Evolutionary conservation across 1,140 invertebrate genomes (phyloP), one percentile per base, ranked within the genome.

Genomic region (Telenomus remus): DNA sequence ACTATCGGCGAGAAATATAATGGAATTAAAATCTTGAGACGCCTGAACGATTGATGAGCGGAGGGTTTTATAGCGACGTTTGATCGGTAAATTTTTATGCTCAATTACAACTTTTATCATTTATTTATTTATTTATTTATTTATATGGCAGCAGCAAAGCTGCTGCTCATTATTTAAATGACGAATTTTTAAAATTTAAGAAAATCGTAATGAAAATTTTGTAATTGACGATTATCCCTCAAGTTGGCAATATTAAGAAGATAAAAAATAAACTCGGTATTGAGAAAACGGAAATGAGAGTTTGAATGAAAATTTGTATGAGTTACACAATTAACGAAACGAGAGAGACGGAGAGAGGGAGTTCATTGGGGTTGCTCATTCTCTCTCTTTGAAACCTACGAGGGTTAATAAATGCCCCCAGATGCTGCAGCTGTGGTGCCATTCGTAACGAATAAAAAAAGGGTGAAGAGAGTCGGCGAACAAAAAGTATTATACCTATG

Each of bases 361-460:
- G 42, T 72, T 57, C 44, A 72, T 64, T 64, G 54, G 42, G 59
- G 1, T 27, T 1, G 19, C 19, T 27, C n/a, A n/a, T n/a, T n/a
- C 42, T 64, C 54, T 53, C 48, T 44, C 51, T 19, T 65, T 59
- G 35, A 72, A 60, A 27, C 1, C 69, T 60, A 54, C 46, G 60
- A 65, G 69, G 69, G 69, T 72, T 72, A 72, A 72, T 65, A 72
- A 72, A 65, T 59, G 55, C 60, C 46, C 19, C 51, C 69, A 65
- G 69, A 72, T 72, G 69, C 48, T 54, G 60, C 69, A 65, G 69
- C 69, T 72, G 69, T 59, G 69, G 60, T 59, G 59, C 54, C 47
- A 63, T 71, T 71, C 47, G 55, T 56, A 53, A 56, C 6, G 68
- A 63, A 71, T 63, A 71, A 71, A 71, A 68, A 71, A 63, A 27